Evolutionary conservation across 2,797 vertebrate species (phyloP).

Genomic region (Gymnopithys bicolor): DNA sequence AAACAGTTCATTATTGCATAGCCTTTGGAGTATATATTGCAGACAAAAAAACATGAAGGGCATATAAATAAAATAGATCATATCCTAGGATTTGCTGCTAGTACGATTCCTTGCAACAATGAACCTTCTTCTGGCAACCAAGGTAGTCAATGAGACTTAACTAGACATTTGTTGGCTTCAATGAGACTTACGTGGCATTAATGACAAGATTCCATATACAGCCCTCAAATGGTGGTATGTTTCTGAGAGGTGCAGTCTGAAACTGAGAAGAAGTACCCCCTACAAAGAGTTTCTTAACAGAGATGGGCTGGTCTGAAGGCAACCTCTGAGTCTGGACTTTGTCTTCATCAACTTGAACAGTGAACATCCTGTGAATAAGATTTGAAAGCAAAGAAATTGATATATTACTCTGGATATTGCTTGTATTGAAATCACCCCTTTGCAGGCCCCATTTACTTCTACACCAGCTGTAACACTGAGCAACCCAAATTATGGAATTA

Average conservation of each 20-base stretch:
- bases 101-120: neutral
- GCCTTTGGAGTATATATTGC: neutral
- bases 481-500: neutral
- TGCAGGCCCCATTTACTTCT: neutral
- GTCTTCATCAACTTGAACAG: conserved; percentile 93
- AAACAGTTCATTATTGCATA: neutral
- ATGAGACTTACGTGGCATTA: conserved; percentile 86
- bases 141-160: neutral
- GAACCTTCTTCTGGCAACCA: neutral
- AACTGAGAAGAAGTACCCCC: conserved; percentile 87
- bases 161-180: neutral
- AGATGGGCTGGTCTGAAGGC: conserved; percentile 83
- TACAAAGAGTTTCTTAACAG: conserved; percentile 87
- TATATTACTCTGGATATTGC: neutral
- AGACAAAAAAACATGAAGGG: neutral
- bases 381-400: conserved; percentile 1
- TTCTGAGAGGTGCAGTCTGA: conserved; percentile 82
- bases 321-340: conserved; percentile 82
- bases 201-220: conserved; percentile 97
- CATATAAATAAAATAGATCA: neutral
- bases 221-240: conserved; percentile 88
- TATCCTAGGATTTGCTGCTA: neutral
- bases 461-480: neutral
- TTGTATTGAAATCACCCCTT: neutral
- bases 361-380: conserved; percentile 81